Evolutionary conservation across 2,113 vertebrate species (phyloP).

Genomic region (Mormyrus lacerda): DNA sequence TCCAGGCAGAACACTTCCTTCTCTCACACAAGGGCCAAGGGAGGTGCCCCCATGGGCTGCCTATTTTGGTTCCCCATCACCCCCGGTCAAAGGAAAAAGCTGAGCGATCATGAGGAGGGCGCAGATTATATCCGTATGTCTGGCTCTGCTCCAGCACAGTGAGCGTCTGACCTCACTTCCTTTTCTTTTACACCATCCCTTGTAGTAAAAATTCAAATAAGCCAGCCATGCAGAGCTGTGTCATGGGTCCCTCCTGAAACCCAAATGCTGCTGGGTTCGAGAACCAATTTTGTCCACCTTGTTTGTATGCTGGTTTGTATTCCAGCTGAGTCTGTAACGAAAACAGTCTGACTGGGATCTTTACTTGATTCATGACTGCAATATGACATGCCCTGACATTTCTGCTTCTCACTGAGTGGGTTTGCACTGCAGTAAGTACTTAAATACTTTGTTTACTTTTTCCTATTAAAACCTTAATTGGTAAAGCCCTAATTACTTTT

Average conservation of each 20-base stretch:
- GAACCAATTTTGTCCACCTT: background rate
- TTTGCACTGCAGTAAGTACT: background rate
- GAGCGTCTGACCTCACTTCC: constrained; percentile 4
- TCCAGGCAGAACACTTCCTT: background rate
- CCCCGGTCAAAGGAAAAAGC: constrained; percentile 44
- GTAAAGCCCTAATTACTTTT: background rate
- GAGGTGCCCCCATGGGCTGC: constrained; percentile 43
- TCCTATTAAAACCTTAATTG: background rate
- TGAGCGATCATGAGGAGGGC: constrained; percentile 48
- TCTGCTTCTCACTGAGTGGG: background rate
- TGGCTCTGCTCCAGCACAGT: background rate
- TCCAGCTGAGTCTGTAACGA: background rate
- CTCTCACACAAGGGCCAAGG: background rate
- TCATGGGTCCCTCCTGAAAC: background rate
- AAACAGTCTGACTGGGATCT: background rate
- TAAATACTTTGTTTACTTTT: background rate
- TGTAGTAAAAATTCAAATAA: background rate
- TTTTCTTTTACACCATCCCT: background rate
- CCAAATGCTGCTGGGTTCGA: background rate
- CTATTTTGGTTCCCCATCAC: constrained; percentile 53
- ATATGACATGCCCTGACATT: background rate
- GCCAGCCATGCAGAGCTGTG: background rate
- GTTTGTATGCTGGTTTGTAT: background rate
- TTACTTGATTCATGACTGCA: background rate
- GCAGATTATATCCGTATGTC: constrained; percentile 61